Evolutionary conservation across 1,140 invertebrate genomes (phyloP).

Genomic region (Drosophila azteca): DNA sequence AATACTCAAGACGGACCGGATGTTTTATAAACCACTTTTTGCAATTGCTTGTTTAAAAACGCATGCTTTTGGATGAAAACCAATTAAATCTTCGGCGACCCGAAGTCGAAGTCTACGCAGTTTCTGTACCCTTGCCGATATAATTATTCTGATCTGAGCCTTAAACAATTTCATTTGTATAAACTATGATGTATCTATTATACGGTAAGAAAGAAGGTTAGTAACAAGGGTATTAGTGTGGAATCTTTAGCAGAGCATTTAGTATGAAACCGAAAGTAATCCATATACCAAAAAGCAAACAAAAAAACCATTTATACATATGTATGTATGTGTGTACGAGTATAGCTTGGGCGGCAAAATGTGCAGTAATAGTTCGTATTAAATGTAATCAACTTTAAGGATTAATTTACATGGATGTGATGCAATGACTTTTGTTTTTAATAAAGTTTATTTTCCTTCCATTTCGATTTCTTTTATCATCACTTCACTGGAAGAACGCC

Average conservation of each 20-base stretch:
- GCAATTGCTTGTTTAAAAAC: slow-evolving; percentile 15
- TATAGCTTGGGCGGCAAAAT: slow-evolving; percentile 15
- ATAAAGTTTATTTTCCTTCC: no score
- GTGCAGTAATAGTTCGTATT: slow-evolving; percentile 59
- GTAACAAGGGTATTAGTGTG: slow-evolving; percentile 8
- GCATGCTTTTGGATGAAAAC: slow-evolving; percentile 16
- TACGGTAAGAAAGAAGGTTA: background rate
- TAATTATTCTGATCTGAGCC: slow-evolving; percentile 26
- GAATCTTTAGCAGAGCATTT: slow-evolving; percentile 51
- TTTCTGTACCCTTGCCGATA: slow-evolving; percentile 35
- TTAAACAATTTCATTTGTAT: slow-evolving; percentile 32
- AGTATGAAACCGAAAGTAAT: slow-evolving; percentile 35
- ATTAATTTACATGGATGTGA: slow-evolving; percentile 15
- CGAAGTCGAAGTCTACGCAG: slow-evolving; percentile 23
- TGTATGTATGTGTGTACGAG: background rate
- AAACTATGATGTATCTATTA: slow-evolving; percentile 12
- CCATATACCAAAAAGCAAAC: slow-evolving; percentile 61
- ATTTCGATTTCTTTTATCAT: slow-evolving; percentile 13
- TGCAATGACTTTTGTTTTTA: no score
- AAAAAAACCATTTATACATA: slow-evolving; percentile 27
- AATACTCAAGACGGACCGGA: slow-evolving; percentile 61
- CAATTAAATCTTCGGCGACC: slow-evolving; percentile 30
- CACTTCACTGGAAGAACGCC: no score
- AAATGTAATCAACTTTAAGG: slow-evolving; percentile 43
- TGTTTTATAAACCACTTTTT: slow-evolving; percentile 62